Evolutionary conservation across 2,888 invertebrate species (phyloP), one percentile per base, ranked within the genome.

Genomic region (Mythimna albipuncta): DNA sequence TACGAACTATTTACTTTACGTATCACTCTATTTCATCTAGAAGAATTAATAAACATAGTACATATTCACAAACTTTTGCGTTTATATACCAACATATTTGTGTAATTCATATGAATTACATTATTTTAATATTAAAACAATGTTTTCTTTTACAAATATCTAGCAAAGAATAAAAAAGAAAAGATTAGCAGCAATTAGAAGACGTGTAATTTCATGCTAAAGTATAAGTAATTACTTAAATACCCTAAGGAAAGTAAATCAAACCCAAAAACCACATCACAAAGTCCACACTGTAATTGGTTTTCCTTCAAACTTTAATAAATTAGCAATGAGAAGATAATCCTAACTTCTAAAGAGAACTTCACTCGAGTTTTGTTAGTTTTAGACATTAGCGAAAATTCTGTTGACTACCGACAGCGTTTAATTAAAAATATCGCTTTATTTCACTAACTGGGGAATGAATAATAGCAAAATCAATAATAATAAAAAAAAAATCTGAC

Each of bases 311-410:
- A 68, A 59, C 62, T 73, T 59, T 57, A 69, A 69, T 63, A 58
- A 69, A 85, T 82, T 69, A 72, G 55, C 44, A 57, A 58, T 50
- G 58, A 44, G 41, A 50, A 79, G 66, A 72, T 69, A 63, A 67
- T 58, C 41, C 16, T 2, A 67, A 54, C 50, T 57, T 21, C 58
- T 54, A 21, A 64, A 55, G 44, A 50, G 47, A 63, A 80, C 26
- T 84, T 71, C 41, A 35, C 16, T 6, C 0, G 54, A 72, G 58
- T 83, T 85, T 64, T 73, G 69, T 84, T 73, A 59, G 79, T 69
- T 69, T 71, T 52, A 47, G 32, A 65, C 11, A 72, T 77, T 72
- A 69, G 13, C 47, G n/a, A 4, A 44, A 47, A 63, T 52, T 47
- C 26, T 47, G 32, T 57, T 72, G 41, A 4, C n/a, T 44, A 19